A percentile compares a stretch with the other conserved stretches of the same genome.
These are phyloP conservation scores for Pollimyrus isidori DNA, from an alignment of 2,113 vertebrate genomes.

Conservation along the genomic window DNA sequence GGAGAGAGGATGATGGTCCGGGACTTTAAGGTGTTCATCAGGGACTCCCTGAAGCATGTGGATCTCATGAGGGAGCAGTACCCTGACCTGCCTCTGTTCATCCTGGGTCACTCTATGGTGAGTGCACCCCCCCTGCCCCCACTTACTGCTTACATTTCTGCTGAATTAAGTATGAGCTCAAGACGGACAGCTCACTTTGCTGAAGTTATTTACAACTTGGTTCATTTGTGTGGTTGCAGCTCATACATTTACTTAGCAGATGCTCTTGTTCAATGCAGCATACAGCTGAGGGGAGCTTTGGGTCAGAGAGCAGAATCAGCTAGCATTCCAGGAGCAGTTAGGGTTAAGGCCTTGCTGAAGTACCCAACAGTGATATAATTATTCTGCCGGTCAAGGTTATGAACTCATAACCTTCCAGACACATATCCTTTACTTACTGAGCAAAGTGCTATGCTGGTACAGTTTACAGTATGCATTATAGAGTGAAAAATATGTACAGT, in stretches of 20 bases:
- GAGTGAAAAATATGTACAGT: neutral
- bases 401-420: neutral
- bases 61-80: constrained; percentile 73
- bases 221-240: neutral
- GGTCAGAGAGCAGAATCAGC: neutral
- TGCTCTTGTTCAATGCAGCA: neutral
- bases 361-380: neutral
- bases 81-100: constrained; percentile 73
- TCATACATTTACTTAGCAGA: neutral
- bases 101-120: constrained; percentile 96
- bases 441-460: neutral
- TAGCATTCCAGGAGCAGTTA: neutral
- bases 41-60: constrained; percentile 84
- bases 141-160: neutral
- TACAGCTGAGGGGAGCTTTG: neutral
- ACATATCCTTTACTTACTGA: neutral
- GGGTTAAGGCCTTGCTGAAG: neutral
- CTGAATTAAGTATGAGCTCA: neutral
- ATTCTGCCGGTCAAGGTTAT: neutral
- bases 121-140: constrained; percentile 11
- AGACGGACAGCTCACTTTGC: neutral
- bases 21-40: constrained; percentile 83
- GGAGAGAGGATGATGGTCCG: constrained; percentile 85
- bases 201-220: neutral
- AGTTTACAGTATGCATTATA: neutral